phyloP scores from a whole-genome alignment of 2,797 vertebrate genomes.

The Dallia pectoralis region DNA sequence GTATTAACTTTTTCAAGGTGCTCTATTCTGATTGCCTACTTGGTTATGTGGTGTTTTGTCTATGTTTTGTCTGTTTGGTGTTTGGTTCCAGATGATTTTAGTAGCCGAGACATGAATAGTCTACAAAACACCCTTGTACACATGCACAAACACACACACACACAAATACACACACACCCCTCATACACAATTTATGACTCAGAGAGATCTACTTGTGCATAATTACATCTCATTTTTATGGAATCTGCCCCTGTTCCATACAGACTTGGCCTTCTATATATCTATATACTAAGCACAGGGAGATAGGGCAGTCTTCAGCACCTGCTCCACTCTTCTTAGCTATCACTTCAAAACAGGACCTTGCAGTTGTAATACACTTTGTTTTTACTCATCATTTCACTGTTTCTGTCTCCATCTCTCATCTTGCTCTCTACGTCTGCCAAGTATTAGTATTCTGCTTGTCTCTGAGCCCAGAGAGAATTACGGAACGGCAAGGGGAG shows the following conservation, averaged over 20 bases:
- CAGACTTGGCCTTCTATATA: not conserved
- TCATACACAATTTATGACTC: not conserved
- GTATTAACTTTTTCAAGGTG: slow-evolving; percentile 4
- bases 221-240: not conserved
- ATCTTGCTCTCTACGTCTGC: slow-evolving; percentile 8
- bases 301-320: not conserved
- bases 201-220: no score
- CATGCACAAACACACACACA: slow-evolving; percentile 2
- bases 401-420: slow-evolving; percentile 13
- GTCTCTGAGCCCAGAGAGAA: slow-evolving; percentile 10
- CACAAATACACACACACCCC: slow-evolving; percentile 10
- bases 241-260: not conserved
- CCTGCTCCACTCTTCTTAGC: not conserved
- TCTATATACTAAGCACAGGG: not conserved
- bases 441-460: slow-evolving; percentile 11
- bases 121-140: not conserved
- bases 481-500: slow-evolving; percentile 14
- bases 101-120: not conserved
- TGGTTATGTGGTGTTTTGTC: not conserved
- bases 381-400: slow-evolving; percentile 7
- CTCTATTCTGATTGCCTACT: not conserved
- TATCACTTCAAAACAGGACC: slow-evolving; percentile 5
- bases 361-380: not conserved
- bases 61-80: not conserved
- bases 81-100: not conserved